Conservation (phyloP, 2,797 vertebrate genomes). For the Neostethus bicornis region DNA sequence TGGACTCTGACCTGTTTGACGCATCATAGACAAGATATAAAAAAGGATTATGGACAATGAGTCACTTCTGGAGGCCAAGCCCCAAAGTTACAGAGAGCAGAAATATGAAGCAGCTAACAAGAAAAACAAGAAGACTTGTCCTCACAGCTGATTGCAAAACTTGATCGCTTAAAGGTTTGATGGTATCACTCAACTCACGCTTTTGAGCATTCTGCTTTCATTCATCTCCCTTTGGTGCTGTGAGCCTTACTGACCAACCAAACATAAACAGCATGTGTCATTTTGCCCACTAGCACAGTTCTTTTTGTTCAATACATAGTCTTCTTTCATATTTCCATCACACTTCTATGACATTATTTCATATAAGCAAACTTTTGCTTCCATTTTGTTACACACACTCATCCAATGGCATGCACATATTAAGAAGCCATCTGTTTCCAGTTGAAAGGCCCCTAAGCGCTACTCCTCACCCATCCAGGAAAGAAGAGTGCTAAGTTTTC, state of each 20-base stretch:
- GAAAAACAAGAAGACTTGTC: conserved; percentile 25
- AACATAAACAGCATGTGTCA: conserved; percentile 27
- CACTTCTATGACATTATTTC: conserved; percentile 38
- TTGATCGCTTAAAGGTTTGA: conserved; percentile 44
- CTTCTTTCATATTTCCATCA: conserved; percentile 19
- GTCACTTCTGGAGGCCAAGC: conserved; percentile 64
- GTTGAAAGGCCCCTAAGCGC: conserved; percentile 73
- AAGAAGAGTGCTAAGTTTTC: conserved; percentile 72
- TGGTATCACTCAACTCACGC: conserved; percentile 54
- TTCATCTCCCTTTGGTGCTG: conserved; percentile 26
- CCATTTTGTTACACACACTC: conserved; percentile 41
- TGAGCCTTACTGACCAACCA: no score
- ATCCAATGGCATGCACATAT: conserved; percentile 65
- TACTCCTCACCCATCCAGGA: conserved; percentile 71
- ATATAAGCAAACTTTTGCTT: conserved; percentile 34
- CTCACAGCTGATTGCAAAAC: conserved; percentile 46
- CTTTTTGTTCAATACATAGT: conserved; percentile 28
- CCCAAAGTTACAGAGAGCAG: conserved; percentile 48
- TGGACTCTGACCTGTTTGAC: conserved; percentile 48
- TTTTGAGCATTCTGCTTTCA: conserved; percentile 32
- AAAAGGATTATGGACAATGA: conserved; percentile 63
- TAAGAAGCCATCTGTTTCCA: conserved; percentile 83
- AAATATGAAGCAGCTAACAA: conserved; percentile 59
- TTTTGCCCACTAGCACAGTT: conserved; percentile 20
- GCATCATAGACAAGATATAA: conserved; percentile 55